Evolutionary conservation across 2,888 invertebrate genomes (phyloP), one percentile per base, ranked within the genome.

Genomic region (Sepiola atlantica): DNA sequence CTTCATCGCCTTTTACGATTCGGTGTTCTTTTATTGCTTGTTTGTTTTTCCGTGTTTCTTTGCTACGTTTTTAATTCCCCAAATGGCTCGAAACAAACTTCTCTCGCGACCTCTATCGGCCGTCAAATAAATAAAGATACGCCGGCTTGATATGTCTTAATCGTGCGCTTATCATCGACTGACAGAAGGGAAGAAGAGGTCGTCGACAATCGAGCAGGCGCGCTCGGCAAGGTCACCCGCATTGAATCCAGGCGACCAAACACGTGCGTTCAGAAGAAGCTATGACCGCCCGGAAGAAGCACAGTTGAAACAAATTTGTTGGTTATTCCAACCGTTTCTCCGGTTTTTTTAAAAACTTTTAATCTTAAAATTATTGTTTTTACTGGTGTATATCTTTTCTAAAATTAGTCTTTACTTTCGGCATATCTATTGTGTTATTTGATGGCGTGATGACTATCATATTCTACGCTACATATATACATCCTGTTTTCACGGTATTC

Each of bases 61-160:
- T 45, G 45, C n/a, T 77, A 14, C 14, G 14, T 77, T 77, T 77
- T 77, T n/a, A 77, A 77, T 77, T 77, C 77, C 77, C 77, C 77
- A 77, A 77, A 77, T 77, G 77, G 77, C 77, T n/a, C n/a, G 77
- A 10, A 77, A 77, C 77, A 28, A 77, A 77, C 77, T n/a, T 77
- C 28, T 12, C 28, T 77, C n/a, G 77, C n/a, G 77, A 77, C 77
- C 77, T 77, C 77, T 77, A n/a, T 2, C n/a, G 28, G 0, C 77
- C 77, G n/a, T 77, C 77, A 77, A 77, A n/a, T 77, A 77, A 77
- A 77, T 77, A 77, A 77, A 77, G 77, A 77, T 77, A n/a, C 12
- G 28, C 10, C 77, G n/a, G n/a, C 28, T n/a, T n/a, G 77, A 77
- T 77, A n/a, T 77, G 28, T 77, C n/a, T 77, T 28, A 77, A 77